Evolutionary conservation across 2,797 vertebrate genomes (phyloP).

Genomic region (Rhinogobio ventralis): DNA sequence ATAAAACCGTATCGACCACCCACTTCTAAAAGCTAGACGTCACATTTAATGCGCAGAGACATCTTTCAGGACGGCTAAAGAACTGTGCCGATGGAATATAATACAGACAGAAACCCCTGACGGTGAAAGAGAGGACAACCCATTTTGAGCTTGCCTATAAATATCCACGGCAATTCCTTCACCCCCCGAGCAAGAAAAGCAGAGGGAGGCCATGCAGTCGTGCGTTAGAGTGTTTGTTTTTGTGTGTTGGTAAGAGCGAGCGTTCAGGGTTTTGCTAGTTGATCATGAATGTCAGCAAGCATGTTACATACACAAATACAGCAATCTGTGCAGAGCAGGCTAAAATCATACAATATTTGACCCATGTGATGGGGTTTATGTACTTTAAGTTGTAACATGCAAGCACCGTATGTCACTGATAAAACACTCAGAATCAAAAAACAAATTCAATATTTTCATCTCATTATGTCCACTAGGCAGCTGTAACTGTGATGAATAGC

Average conservation of each 20-base stretch:
- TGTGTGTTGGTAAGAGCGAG: neutral
- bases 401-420: neutral
- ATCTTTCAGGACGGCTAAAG: conserved; percentile 70
- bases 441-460: conserved; percentile 1
- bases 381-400: neutral
- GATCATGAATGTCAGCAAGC: neutral
- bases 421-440: neutral
- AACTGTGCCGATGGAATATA: conserved; percentile 70
- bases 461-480: conserved; percentile 6
- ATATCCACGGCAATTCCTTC: conserved; percentile 45
- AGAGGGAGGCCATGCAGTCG: conserved; percentile 18
- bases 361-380: neutral
- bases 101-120: conserved; percentile 47
- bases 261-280: neutral
- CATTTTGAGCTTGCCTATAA: conserved; percentile 44
- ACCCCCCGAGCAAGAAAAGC: conserved; percentile 41
- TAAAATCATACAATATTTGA: conserved; percentile 33
- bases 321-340: neutral
- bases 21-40: conserved; percentile 4
- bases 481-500: neutral
- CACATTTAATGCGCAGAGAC: conserved; percentile 11
- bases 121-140: conserved; percentile 49
- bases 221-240: neutral
- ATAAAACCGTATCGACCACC: conserved; percentile 28
- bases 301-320: neutral